Conservation (phyloP, 1,140 invertebrate species). For the Apis dorsata region DNA sequence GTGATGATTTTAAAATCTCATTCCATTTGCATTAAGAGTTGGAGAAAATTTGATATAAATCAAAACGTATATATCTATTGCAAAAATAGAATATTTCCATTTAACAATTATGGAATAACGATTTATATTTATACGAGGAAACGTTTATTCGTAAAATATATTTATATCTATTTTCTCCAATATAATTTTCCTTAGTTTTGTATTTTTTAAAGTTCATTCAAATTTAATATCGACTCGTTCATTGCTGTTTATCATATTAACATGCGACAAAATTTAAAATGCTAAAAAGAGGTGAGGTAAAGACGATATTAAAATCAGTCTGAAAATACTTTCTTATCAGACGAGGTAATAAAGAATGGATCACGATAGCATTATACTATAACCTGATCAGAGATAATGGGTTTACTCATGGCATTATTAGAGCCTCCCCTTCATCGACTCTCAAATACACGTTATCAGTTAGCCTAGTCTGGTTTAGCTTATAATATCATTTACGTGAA, state of each 20-base stretch:
- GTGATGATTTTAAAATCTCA: neutral
- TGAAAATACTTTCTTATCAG: constrained; percentile 7
- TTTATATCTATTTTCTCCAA: no score
- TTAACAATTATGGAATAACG: no score
- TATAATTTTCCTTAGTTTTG: neutral
- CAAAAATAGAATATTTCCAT: no score
- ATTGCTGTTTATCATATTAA: neutral
- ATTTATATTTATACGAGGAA: no score
- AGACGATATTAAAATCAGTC: neutral
- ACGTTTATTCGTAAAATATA: no score
- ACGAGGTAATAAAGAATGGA: constrained; percentile 39
- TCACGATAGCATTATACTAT: constrained; percentile 25
- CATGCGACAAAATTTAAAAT: neutral
- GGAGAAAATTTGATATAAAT: no score
- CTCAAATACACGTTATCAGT: constrained; percentile 4
- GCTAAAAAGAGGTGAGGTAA: no score
- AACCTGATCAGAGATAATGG: constrained; percentile 41
- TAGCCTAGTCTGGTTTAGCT: neutral
- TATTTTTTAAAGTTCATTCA: neutral
- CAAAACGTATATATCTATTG: no score
- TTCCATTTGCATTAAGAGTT: no score
- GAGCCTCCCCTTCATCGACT: constrained; percentile 9
- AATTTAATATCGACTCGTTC: neutral
- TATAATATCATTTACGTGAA: neutral
- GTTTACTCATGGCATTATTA: constrained; percentile 43